Evolutionary conservation across 2,113 vertebrate genomes (phyloP).

Genomic region (Sinocyclocheilus maitianheensis): DNA sequence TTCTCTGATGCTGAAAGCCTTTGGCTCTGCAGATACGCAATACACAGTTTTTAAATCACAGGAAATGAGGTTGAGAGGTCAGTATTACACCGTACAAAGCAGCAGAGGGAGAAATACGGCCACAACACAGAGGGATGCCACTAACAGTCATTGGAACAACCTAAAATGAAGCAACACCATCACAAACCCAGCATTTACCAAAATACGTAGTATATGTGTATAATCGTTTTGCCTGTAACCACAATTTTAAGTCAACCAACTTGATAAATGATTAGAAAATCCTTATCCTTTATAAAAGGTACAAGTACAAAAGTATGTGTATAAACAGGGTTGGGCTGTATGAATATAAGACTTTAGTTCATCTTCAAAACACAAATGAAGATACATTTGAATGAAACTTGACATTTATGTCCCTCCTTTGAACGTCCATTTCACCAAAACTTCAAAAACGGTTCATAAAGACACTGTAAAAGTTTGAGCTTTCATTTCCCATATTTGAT

Average conservation of each 20-base stretch:
- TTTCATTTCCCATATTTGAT: too few species aligned
- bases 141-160: slow-evolving; percentile 62
- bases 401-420: background rate
- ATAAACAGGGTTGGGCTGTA: background rate
- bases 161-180: slow-evolving; percentile 61
- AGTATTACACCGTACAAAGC: slow-evolving; percentile 19
- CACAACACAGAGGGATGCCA: slow-evolving; percentile 59
- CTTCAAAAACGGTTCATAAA: background rate
- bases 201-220: slow-evolving; percentile 5
- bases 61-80: background rate
- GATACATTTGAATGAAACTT: background rate
- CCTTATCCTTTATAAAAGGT: background rate
- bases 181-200: slow-evolving; percentile 66
- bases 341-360: too few species aligned
- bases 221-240: background rate
- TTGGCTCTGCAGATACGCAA: slow-evolving; percentile 80
- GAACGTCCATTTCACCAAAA: background rate
- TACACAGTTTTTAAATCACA: background rate
- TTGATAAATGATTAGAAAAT: background rate
- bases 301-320: background rate
- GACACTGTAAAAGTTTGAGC: background rate
- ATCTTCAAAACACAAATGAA: too few species aligned
- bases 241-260: background rate
- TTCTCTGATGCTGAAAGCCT: slow-evolving; percentile 96
- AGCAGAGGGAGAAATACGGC: slow-evolving; percentile 58